Conservation (phyloP, 2,888 invertebrate genomes). For the Herminia tarsipennalis region DNA sequence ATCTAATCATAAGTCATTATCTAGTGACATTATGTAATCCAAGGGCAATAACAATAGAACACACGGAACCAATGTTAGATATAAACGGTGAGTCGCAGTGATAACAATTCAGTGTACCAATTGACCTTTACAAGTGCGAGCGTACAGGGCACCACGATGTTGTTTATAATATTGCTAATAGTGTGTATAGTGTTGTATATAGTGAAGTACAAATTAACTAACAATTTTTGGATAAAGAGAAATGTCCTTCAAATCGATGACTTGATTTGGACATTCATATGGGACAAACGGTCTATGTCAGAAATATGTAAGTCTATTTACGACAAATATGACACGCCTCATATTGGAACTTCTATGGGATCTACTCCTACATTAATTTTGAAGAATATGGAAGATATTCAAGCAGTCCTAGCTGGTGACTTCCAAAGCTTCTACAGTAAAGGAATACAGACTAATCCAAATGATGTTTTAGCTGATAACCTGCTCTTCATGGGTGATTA, state of each 20-base stretch:
- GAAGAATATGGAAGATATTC: slow-evolving; percentile 58
- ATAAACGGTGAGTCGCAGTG: not conserved
- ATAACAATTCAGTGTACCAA: slow-evolving; percentile 1
- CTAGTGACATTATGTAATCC: no score
- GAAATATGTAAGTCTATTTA: slow-evolving; percentile 62
- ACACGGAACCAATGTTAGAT: no score
- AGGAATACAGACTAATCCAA: slow-evolving; percentile 54
- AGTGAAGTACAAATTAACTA: slow-evolving; percentile 24
- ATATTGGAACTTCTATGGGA: slow-evolving; percentile 57
- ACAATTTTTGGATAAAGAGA: slow-evolving; percentile 62
- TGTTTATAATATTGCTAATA: slow-evolving; percentile 5
- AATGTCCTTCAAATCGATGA: slow-evolving; percentile 53
- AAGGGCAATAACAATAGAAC: no score
- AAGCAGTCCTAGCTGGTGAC: slow-evolving; percentile 59
- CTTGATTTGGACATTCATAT: slow-evolving; percentile 51
- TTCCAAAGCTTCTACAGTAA: slow-evolving; percentile 64
- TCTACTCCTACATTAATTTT: slow-evolving; percentile 55
- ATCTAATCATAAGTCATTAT: not conserved
- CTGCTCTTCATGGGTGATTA: slow-evolving; percentile 63
- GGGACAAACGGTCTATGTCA: slow-evolving; percentile 54
- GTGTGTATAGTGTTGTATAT: slow-evolving; percentile 8
- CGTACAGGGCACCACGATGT: slow-evolving; percentile 7
- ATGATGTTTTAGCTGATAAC: slow-evolving; percentile 62
- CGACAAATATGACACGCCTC: slow-evolving; percentile 46
- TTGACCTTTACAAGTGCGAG: not conserved